Base-by-base conservation (phyloP, 2,797 vertebrate genomes). In the Oreonectes daqikongensis region DNA sequence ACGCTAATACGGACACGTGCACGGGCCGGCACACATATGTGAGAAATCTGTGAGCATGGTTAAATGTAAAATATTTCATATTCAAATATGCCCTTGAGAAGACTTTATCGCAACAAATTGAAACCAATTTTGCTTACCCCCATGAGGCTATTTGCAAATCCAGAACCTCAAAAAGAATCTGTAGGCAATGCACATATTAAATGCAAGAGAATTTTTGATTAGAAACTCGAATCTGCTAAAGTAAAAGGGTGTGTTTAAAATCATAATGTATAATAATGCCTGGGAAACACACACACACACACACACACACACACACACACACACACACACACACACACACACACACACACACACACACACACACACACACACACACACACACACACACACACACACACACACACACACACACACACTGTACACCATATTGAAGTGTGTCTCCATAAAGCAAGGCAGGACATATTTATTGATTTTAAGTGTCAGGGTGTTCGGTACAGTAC, bases 41-140 rank as follows among this genome's bases (percentile, higher is more conserved):
- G 12, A 52, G 83, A 84, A 89, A 85, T 48, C 76, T 81, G 82
- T 75, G 79, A 70, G 85, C 76, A 85, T 87, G 55, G 12, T 28
- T 6, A 28, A 88, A 88, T 90, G 81, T 75, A 83, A 82, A 83
- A 64, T 28, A 40, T 64, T 53, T 20, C 2, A 65, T 28, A 14
- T 64, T 73, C 48, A 64, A 64, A 64, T n/a, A 40, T 42, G 46
- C 72, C 72, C 46, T 52, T 42, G 32, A 20, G 60, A 74, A 42
- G 46, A 74, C 20, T 53, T 73, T 28, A 74, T 14, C 2, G 2
- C 22, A 26, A 64, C 35, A n/a, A 14, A 32, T 4, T 35, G n/a
- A 72, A 35, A 11, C 1, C 24, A 60, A 18, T 63, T 50, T 46
- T 46, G 9, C 6, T 30, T 57, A n/a, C 9, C 24, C 24, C 59